Evolutionary conservation across 2,888 invertebrate species (phyloP).

Genomic region (Amaurobius ferox): DNA sequence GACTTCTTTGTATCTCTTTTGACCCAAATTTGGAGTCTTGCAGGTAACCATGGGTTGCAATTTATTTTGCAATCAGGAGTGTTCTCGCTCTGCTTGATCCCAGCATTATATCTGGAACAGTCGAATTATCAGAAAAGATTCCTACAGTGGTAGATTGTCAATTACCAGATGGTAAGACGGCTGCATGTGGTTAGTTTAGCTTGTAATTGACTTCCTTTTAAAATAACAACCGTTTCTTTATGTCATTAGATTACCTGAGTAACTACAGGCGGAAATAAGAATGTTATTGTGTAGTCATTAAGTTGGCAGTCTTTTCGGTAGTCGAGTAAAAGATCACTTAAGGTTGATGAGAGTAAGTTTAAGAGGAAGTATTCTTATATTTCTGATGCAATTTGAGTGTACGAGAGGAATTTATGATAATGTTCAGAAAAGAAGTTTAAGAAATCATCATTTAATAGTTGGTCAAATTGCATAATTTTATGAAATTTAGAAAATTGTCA

Average conservation of each 20-base stretch:
- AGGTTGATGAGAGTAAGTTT: neutral
- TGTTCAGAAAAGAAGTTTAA: too few species aligned
- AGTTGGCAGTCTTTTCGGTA: neutral
- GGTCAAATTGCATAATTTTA: too few species aligned
- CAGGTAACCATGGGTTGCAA: too few species aligned
- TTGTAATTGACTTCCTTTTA: neutral
- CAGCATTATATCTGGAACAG: neutral
- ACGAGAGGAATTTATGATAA: too few species aligned
- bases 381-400: too few species aligned
- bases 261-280: neutral
- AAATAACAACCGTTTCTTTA: neutral
- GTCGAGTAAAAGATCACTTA: neutral
- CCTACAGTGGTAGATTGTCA: neutral
- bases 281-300: neutral
- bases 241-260: neutral
- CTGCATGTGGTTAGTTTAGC: neutral
- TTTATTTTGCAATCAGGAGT: too few species aligned
- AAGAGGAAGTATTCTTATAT: too few species aligned
- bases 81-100: neutral
- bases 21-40: too few species aligned
- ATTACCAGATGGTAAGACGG: neutral
- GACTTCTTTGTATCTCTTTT: too few species aligned
- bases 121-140: neutral
- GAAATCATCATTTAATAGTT: too few species aligned
- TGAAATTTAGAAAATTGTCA: too few species aligned